Evolutionary conservation across 1,140 invertebrate genomes (phyloP).

Genomic region (Magallana angulata): DNA sequence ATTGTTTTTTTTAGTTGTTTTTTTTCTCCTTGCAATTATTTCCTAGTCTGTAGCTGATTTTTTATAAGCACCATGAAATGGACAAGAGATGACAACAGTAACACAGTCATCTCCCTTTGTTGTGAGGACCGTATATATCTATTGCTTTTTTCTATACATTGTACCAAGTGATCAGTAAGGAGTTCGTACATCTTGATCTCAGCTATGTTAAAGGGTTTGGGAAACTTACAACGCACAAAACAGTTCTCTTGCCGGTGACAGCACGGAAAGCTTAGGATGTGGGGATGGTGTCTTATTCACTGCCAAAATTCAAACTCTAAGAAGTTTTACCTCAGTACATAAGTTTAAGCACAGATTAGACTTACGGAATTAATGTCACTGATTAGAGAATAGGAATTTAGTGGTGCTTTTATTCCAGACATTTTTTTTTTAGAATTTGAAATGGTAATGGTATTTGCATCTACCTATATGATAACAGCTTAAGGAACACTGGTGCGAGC

Average conservation of each 20-base stretch:
- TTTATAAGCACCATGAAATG: constrained; percentile 22
- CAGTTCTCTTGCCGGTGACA: constrained; percentile 21
- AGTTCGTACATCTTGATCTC: not conserved
- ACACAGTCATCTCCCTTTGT: not conserved
- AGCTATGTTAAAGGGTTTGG: not conserved
- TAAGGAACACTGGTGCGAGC: not conserved
- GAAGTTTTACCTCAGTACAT: not conserved
- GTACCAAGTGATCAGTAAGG: not conserved
- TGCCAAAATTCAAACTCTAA: constrained; percentile 10
- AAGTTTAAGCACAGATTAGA: not conserved
- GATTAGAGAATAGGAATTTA: not conserved
- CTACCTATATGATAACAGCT: no score
- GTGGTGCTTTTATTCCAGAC: not conserved
- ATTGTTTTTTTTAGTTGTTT: not conserved
- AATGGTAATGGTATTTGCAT: no score
- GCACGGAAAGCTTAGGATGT: constrained; percentile 9
- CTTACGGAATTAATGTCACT: not conserved
- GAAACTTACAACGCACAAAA: constrained; percentile 1
- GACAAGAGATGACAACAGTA: not conserved
- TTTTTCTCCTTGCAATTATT: not conserved
- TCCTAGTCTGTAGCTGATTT: not conserved
- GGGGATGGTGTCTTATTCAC: not conserved
- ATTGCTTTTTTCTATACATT: not conserved
- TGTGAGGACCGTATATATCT: constrained; percentile 25
- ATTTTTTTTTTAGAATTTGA: not conserved